phyloP scores from a whole-genome alignment of 2,797 vertebrate genomes.

The Sibirionetta formosa region DNA sequence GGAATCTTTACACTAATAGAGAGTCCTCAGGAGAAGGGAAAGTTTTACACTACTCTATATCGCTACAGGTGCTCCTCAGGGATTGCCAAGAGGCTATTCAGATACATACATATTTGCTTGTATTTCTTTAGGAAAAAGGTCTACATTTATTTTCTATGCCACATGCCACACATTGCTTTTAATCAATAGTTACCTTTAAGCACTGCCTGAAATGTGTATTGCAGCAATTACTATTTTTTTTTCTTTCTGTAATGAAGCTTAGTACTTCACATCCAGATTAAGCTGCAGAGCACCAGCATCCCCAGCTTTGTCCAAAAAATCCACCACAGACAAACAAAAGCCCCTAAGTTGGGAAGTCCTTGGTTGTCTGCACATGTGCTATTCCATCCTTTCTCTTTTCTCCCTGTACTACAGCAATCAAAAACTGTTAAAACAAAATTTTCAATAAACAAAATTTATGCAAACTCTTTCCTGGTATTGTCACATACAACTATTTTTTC shows the following conservation, averaged over 20 bases:
- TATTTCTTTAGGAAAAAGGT: neutral
- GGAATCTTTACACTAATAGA: neutral
- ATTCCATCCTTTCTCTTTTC: neutral
- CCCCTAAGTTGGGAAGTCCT: neutral
- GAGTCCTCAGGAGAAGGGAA: conserved; percentile 18
- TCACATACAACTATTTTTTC: neutral
- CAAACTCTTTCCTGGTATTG: neutral
- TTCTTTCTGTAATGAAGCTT: neutral
- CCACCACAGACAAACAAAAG: neutral
- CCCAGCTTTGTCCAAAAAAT: neutral
- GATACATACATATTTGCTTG: neutral
- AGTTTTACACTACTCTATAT: neutral
- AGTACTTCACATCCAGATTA: neutral
- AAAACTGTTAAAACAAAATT: neutral
- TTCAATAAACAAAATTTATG: neutral
- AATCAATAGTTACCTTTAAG: neutral
- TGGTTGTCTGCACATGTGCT: neutral
- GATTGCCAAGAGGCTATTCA: neutral
- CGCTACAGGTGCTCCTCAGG: neutral
- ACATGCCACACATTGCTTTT: neutral
- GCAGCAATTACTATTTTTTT: neutral
- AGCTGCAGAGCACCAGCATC: neutral
- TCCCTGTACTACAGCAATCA: neutral
- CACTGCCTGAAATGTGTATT: neutral
- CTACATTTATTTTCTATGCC: neutral